These are phyloP conservation scores for Hydrotaea diabolus DNA, from an alignment of 2,888 invertebrate species.

Conservation along the genomic window DNA sequence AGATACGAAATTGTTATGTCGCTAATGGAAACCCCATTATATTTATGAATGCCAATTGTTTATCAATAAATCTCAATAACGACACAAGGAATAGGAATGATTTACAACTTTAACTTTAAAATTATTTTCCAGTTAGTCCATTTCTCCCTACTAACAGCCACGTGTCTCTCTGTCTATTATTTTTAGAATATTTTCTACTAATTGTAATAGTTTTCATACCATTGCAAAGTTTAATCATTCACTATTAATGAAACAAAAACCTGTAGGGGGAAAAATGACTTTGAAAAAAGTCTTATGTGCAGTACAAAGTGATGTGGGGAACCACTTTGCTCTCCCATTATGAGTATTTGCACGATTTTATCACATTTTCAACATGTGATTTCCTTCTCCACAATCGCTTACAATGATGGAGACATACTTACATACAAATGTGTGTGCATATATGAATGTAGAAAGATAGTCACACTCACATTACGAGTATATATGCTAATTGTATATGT, in stretches of 20 bases:
- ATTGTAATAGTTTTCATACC: background rate
- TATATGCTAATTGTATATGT: background rate
- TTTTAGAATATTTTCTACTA: background rate
- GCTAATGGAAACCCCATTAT: too few relatives aligned
- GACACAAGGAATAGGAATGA: too few relatives aligned
- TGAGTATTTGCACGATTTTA: constrained; percentile 15
- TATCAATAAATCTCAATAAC: too few relatives aligned
- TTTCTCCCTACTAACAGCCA: background rate
- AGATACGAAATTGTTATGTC: too few relatives aligned
- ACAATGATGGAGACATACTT: background rate
- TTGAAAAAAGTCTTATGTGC: constrained; percentile 60
- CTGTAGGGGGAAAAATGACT: constrained; percentile 50
- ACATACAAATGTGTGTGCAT: background rate
- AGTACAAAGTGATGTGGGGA: background rate
- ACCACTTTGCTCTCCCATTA: background rate
- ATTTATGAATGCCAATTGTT: too few relatives aligned
- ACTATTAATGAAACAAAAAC: background rate
- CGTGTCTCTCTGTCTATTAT: background rate
- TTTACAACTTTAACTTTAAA: too few relatives aligned
- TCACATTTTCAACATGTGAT: constrained; percentile 53
- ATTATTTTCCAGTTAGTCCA: background rate
- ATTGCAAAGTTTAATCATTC: constrained; percentile 5
- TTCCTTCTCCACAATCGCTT: constrained; percentile 27
- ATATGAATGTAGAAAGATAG: background rate
- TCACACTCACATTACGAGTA: background rate